Base-by-base conservation (phyloP, 2,888 invertebrate genomes). In the Tetranychus truncatus region DNA sequence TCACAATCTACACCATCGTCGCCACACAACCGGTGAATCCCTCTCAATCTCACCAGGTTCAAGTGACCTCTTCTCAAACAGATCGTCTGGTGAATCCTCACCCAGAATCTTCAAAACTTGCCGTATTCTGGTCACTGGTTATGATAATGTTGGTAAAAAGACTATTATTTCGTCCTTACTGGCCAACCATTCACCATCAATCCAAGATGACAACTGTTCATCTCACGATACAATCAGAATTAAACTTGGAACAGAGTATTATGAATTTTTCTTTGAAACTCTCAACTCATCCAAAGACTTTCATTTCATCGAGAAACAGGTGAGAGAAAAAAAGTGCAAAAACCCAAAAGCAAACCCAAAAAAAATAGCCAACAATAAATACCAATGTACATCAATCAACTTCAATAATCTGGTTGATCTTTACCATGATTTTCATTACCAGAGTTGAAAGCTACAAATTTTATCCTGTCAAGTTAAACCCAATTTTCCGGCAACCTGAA, bases 201-300 rank as follows among this genome's bases (percentile, higher is more conserved):
- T 20, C 20, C n/a, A 20, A 20, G n/a, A 18, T 20, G 20, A 66
- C 15, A 66, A 66, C 20, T 7, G 9, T 6, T 6, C 11, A 11
- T 20, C 66, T 20, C 18, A 6, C 20, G 66, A 66, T 20, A 20
- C 66, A 66, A 66, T 66, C 66, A 66, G 20, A 8, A 66, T 66
- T 66, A 66, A 66, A 66, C 66, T 66, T 66, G 66, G 66, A 20
- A 20, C 66, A 7, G 66, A 66, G 7, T 66, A 66, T 66, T 66
- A 66, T 66, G 66, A 66, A 66, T 20, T 66, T 20, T 66, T 66
- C 66, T 66, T 66, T 20, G 66, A 66, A 66, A 66, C 66, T 20
- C 18, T 66, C 66, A 66, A 66, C 20, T 66, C 66, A 7, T 66
- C 20, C 66, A 66, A 20, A 66, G 20, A 66, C 15, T 20, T 66